A percentile compares a stretch with the other conserved stretches of the same genome.
Conservation (phyloP, 2,888 invertebrate genomes). For the Cheilosia scutellata region DNA sequence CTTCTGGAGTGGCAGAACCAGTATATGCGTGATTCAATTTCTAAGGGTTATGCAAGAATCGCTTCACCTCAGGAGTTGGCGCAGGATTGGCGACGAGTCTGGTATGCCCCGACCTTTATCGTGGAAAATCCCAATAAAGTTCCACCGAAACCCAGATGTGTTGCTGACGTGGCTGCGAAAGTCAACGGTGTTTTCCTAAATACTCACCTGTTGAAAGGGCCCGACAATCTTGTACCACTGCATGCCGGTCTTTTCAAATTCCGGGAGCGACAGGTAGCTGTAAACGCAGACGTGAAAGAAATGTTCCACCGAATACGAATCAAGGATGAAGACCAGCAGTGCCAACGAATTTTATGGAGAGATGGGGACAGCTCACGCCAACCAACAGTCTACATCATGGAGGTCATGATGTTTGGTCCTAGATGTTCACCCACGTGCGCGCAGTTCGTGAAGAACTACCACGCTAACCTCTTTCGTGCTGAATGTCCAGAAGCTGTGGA, state of each 20-base stretch:
- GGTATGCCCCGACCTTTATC: too few species aligned
- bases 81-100: too few species aligned
- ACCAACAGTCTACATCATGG: slow-evolving; percentile 58
- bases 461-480: slow-evolving; percentile 19
- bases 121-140: slow-evolving; percentile 47
- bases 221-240: too few species aligned
- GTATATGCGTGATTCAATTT: too few species aligned
- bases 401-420: slow-evolving; percentile 73
- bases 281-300: slow-evolving; percentile 67
- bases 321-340: slow-evolving; percentile 23
- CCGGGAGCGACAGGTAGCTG: slow-evolving; percentile 50
- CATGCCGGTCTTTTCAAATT: slow-evolving; percentile 60
- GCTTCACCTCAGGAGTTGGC: too few species aligned
- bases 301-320: slow-evolving; percentile 67
- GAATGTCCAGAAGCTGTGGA: slow-evolving; percentile 43
- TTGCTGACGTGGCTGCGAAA: slow-evolving; percentile 61
- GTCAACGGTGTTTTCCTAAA: slow-evolving; percentile 60
- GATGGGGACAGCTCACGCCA: slow-evolving; percentile 48
- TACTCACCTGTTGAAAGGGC: slow-evolving; percentile 31
- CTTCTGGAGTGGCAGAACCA: too few species aligned
- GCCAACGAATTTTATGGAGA: slow-evolving; percentile 59
- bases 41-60: too few species aligned
- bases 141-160: slow-evolving; percentile 49
- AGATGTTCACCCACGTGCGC: slow-evolving; percentile 59
- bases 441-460: slow-evolving; percentile 66